Evolutionary conservation across 2,113 vertebrate species (phyloP).

Genomic region (Progne subis): DNA sequence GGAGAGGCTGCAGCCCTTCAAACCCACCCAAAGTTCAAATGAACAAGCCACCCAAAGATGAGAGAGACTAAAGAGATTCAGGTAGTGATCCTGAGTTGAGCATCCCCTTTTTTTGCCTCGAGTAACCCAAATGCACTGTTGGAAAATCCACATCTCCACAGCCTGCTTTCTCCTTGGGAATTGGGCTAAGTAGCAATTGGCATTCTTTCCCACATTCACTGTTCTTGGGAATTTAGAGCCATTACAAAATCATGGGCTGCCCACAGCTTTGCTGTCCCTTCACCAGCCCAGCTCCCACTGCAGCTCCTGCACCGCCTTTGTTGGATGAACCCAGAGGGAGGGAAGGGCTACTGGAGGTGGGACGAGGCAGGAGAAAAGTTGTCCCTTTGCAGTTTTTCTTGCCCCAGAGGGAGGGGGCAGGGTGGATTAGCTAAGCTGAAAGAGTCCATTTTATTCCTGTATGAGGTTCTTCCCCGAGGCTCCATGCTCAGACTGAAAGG

Average conservation of each 20-base stretch:
- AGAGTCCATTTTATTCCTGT: constrained; percentile 35
- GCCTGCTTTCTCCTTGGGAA: background rate
- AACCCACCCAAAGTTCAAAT: background rate
- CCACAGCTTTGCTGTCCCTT: background rate
- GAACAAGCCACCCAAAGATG: background rate
- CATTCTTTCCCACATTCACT: background rate
- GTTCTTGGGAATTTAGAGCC: background rate
- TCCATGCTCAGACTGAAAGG: constrained; percentile 33
- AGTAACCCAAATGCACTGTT: background rate
- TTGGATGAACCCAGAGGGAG: background rate
- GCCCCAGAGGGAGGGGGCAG: constrained; percentile 26
- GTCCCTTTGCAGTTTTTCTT: constrained; percentile 29
- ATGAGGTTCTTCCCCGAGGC: background rate
- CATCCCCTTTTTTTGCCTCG: background rate
- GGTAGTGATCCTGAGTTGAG: background rate
- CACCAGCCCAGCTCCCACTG: background rate
- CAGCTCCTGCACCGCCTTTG: background rate
- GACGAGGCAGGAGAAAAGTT: background rate
- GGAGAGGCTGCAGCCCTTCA: background rate
- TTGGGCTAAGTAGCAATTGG: background rate
- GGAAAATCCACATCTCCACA: background rate
- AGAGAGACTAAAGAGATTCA: background rate
- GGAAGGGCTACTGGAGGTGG: constrained; percentile 14
- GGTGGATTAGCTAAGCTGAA: constrained; percentile 35
- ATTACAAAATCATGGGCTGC: background rate